Conservation (phyloP, 2,113 vertebrate species). For the Egretta garzetta region DNA sequence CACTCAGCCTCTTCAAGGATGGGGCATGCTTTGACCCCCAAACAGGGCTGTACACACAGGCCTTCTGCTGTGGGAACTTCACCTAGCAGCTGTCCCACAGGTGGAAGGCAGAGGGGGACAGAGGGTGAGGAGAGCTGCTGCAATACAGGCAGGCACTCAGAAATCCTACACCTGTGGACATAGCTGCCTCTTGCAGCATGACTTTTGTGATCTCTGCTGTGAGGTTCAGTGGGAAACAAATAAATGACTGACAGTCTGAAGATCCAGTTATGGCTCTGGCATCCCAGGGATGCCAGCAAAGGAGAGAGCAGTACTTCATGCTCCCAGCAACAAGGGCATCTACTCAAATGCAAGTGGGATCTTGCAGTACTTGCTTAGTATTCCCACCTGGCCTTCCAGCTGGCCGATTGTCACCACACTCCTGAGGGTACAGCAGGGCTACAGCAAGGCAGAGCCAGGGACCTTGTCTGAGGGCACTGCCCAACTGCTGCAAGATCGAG, state of each 20-base stretch:
- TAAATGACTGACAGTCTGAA: background rate
- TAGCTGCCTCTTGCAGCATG: background rate
- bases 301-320: background rate
- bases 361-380: background rate
- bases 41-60: accelerated
- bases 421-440: background rate
- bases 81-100: background rate
- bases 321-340: background rate
- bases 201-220: background rate
- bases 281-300: background rate
- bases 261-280: background rate
- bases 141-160: accelerated
- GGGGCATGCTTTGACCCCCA: background rate
- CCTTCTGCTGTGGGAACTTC: background rate
- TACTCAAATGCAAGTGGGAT: background rate
- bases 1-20: background rate
- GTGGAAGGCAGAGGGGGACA: background rate
- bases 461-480: background rate
- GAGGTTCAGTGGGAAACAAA: background rate
- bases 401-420: background rate
- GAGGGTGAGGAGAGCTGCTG: accelerated
- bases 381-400: background rate
- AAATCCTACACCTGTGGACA: background rate
- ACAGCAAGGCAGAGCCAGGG: accelerated
- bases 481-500: accelerated